Evolutionary conservation across 2,888 invertebrate genomes (phyloP).

Genomic region (Thelaira solivaga): DNA sequence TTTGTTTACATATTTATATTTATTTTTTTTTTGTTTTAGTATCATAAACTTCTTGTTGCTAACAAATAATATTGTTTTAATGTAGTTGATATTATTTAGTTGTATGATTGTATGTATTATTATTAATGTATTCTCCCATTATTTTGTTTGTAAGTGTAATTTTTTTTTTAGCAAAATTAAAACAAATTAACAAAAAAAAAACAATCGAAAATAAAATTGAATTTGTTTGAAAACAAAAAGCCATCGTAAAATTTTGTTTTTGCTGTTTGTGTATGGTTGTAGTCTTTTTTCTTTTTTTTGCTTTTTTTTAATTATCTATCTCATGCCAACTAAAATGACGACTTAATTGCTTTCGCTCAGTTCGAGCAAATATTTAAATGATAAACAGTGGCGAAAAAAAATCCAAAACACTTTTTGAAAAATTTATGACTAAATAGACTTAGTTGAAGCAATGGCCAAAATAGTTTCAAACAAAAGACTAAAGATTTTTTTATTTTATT

Average conservation of each 20-base stretch:
- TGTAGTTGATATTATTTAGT: constrained; percentile 2
- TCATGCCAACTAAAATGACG: constrained; percentile 48
- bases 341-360: constrained; percentile 28
- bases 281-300: neutral
- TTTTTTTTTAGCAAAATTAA: constrained; percentile 54
- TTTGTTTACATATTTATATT: constrained; percentile 7
- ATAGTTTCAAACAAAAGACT: too few species aligned
- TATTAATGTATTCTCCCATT: constrained; percentile 17
- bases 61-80: neutral
- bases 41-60: constrained; percentile 5
- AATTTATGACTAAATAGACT: neutral
- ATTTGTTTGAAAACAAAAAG: constrained; percentile 30
- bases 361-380: neutral
- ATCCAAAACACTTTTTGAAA: neutral
- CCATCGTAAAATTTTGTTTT: neutral
- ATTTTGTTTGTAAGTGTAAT: constrained; percentile 26
- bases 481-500: too few species aligned
- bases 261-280: neutral
- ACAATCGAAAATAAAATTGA: constrained; percentile 36
- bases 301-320: neutral
- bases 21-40: neutral
- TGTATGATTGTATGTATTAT: constrained; percentile 7
- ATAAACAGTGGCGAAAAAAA: neutral
- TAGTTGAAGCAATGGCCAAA: neutral
- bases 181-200: constrained; percentile 31